phyloP scores from a whole-genome alignment of 1,140 invertebrate genomes.

The Contarinia nasturtii region DNA sequence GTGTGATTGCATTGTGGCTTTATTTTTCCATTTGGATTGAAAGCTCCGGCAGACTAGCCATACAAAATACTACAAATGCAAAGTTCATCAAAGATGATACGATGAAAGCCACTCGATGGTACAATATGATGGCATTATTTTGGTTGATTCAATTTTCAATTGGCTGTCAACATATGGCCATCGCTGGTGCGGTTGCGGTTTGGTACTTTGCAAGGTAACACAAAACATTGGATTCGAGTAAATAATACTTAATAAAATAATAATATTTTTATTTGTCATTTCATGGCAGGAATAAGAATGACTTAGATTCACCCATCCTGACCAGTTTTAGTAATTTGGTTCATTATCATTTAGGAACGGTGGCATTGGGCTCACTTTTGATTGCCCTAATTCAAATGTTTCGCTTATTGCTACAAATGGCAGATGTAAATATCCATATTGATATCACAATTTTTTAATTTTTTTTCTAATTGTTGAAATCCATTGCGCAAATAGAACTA shows the following conservation, averaged over 20 bases:
- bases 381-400: conserved; percentile 51
- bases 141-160: conserved; percentile 56
- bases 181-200: conserved; percentile 48
- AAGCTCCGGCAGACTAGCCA: conserved; percentile 34
- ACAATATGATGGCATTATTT: conserved; percentile 47
- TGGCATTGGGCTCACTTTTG: conserved; percentile 55
- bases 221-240: conserved; percentile 4
- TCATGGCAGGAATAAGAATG: conserved; percentile 43
- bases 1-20: conserved; percentile 35
- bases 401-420: conserved; percentile 28
- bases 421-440: conserved; percentile 6
- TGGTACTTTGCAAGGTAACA: conserved; percentile 61
- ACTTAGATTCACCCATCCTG: conserved; percentile 34
- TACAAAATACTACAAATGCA: conserved; percentile 22
- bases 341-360: conserved; percentile 53
- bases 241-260: conserved; percentile 5
- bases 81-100: conserved; percentile 31
- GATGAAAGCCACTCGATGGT: conserved; percentile 34
- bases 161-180: conserved; percentile 57
- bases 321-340: conserved; percentile 35
- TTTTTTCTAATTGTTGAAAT: conserved; percentile 10
- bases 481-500: conserved; percentile 23
- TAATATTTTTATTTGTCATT: conserved; percentile 6
- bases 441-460: neutral
- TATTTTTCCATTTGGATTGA: conserved; percentile 40